Base-by-base conservation (phyloP, 2,113 vertebrate species). In the Ceyx cyanopectus region DNA sequence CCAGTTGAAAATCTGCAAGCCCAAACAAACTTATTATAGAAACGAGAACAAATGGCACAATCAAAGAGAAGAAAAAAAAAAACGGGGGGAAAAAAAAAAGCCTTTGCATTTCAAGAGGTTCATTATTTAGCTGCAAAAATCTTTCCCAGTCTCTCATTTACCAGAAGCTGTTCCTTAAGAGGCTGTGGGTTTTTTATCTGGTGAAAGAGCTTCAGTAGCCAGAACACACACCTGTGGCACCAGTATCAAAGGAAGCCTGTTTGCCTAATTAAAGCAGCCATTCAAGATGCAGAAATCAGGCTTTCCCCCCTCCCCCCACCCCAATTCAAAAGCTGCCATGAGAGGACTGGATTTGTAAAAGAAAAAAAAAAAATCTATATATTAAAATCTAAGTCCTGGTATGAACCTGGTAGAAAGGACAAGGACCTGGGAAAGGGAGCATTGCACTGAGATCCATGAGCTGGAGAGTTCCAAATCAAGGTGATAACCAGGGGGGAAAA, bases 11-110 rank as follows among this genome's bases (percentile, higher is more conserved):
- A 96, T 94, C 92, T 96, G 95, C 95, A 96, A 94, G 92, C 92
- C 94, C 96, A 96, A 96, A 94, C 96, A 96, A 92, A 91, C 92
- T 93, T 86, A 90, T 96, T 95, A 91, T 96, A 94, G 94, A 94
- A 95, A 95, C 92, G 58, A 53, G 89, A 96, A 96, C 95, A 95
- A 95, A 93, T 76, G 93, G 95, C 86, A 95, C 92, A 95, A 96
- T 95, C 93, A 95, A 81, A 90, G 67, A 21, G 69, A 22, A 21
- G 18, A 18, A 4, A 1, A 27, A 1, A 27, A 62, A 45, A 26
- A 46, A 41, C 37, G 37, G 37, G 37, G 37, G 37, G 27, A 34
- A 23, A 20, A 9, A 32, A 34, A 23, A 21, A 16, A 26, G 84
- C 75, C 26, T 94, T 92, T 66, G 70, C 83, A 69, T 90, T 72